Base-by-base conservation (phyloP, 2,888 invertebrate species). In the Stramonita haemastoma region DNA sequence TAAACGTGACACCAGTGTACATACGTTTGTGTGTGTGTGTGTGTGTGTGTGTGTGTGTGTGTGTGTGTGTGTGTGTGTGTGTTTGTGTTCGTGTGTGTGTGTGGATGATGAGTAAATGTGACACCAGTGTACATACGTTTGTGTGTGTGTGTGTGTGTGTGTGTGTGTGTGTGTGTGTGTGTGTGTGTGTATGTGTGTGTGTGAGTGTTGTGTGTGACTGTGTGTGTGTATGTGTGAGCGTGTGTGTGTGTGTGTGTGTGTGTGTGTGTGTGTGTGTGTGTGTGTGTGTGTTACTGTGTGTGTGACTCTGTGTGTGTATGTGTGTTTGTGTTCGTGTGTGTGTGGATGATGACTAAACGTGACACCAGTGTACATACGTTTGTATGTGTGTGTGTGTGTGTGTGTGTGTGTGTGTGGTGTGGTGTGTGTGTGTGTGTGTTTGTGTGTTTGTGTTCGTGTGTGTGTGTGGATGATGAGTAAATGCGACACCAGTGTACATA, bases 41-140 rank as follows among this genome's bases (percentile, higher is more conserved):
- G 77, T 77, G 77, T 77, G 77, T 77, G 77, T 77, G 77, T 77
- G 77, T 77, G 77, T 77, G 77, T 77, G 77, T 77, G 60, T 60
- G 60, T 60, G 60, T 60, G 60, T n/a, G n/a, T n/a, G n/a, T n/a
- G n/a, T n/a, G n/a, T n/a, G n/a, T n/a, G n/a, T n/a, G n/a, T n/a
- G n/a, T n/a, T n/a, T n/a, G n/a, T n/a, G n/a, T n/a, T n/a, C n/a
- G n/a, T 60, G 60, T 60, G 60, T 60, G 60, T 60, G 60, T 60
- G 60, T 60, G 60, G 11, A 60, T 60, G 11, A 60, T 60, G 60
- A 60, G 13, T 15, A 60, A 15, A 60, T 19, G 11, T 60, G 13
- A 60, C 60, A 19, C 19, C 19, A 11, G 11, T 60, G 19, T 60
- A 60, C 60, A 60, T 60, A 11, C 26, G 13, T 66, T 66, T 66